phyloP scores from a whole-genome alignment of 2,797 vertebrate genomes.

The Margarornis squamiger region DNA sequence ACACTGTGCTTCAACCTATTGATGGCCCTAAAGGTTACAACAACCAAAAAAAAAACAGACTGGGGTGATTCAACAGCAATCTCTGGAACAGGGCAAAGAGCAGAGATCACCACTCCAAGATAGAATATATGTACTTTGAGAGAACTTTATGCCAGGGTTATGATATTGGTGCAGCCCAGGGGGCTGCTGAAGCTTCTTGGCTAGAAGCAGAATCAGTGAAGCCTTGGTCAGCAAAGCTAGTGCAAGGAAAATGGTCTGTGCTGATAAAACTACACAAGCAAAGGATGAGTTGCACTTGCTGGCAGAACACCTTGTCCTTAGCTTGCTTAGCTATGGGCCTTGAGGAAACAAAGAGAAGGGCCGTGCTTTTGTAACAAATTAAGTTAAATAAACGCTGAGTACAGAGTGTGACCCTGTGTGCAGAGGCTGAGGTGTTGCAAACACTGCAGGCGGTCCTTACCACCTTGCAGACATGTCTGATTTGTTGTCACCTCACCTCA shows the following conservation, averaged over 20 bases:
- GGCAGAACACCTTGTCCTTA: neutral
- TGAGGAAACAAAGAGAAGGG: neutral
- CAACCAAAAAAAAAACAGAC: neutral
- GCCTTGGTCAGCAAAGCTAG: neutral
- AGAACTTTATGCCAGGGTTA: neutral
- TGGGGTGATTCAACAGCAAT: neutral
- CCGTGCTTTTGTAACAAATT: neutral
- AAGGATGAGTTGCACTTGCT: neutral
- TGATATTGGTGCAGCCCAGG: fast-evolving
- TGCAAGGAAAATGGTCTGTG: neutral
- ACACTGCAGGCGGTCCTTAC: neutral
- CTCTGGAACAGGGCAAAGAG: neutral
- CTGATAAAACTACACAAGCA: neutral
- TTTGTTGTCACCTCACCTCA: neutral
- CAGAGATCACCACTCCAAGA: neutral
- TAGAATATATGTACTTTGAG: neutral
- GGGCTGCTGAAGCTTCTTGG: neutral
- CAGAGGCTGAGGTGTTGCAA: neutral
- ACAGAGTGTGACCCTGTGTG: neutral
- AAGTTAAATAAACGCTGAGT: neutral
- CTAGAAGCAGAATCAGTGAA: neutral
- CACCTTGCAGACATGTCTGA: neutral
- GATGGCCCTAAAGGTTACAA: neutral
- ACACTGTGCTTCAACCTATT: neutral
- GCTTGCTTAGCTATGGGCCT: neutral